Evolutionary conservation across 2,888 invertebrate genomes (phyloP).

Genomic region (Sinotaia quadrata): DNA sequence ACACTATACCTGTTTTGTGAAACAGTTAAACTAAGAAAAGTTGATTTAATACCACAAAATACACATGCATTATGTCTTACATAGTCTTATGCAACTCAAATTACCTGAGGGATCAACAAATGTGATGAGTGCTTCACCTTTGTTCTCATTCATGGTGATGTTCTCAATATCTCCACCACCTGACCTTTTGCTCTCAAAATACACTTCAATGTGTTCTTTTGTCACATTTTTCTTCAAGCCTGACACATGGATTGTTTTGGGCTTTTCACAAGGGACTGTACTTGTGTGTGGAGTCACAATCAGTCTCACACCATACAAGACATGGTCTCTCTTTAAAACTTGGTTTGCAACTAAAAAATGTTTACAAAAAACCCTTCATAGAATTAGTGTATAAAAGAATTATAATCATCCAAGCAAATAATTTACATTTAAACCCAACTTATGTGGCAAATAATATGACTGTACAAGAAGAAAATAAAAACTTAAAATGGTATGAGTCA

Average conservation of each 20-base stretch:
- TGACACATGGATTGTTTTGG: slow-evolving; percentile 7
- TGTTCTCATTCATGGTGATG: not conserved
- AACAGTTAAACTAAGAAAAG: no score
- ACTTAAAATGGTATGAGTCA: no score
- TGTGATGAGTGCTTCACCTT: slow-evolving; percentile 21
- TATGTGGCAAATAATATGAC: no score
- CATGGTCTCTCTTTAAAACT: slow-evolving; percentile 6
- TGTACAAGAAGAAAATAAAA: no score
- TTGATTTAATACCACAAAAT: no score
- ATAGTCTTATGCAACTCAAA: not conserved
- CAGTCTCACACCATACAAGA: not conserved
- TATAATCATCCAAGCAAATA: no score
- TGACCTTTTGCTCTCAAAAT: slow-evolving; percentile 14
- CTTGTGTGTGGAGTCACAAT: slow-evolving; percentile 14
- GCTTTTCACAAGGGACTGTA: not conserved
- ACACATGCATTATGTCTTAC: no score
- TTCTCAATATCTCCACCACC: slow-evolving; percentile 11
- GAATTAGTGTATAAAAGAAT: no score
- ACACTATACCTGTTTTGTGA: no score
- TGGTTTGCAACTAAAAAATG: not conserved
- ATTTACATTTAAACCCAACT: no score
- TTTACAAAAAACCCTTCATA: no score
- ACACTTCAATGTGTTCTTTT: slow-evolving; percentile 1
- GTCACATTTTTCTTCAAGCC: slow-evolving; percentile 1
- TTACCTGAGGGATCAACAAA: slow-evolving; percentile 9